Conservation (phyloP, 2,888 invertebrate species). For the Stenotaenia linearis region DNA sequence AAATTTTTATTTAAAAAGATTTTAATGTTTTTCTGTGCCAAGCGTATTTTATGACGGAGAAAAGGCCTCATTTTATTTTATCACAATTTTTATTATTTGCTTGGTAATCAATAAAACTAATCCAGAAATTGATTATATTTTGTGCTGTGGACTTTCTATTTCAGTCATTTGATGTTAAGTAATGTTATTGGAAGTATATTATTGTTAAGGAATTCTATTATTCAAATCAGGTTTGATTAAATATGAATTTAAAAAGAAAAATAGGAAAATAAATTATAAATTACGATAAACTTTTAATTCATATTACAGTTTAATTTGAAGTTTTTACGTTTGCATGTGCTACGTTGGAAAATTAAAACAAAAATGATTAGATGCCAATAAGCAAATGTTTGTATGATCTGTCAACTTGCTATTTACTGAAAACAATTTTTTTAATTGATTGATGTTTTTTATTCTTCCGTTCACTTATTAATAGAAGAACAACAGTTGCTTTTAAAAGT, state of each 20-base stretch:
- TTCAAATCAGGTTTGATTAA: not conserved
- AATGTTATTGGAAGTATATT: not conserved
- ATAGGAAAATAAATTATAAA: too few relatives aligned
- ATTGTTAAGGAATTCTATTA: not conserved
- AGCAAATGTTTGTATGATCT: not conserved
- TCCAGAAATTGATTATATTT: not conserved
- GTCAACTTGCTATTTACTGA: not conserved
- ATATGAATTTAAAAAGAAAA: too few relatives aligned
- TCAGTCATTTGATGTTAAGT: not conserved
- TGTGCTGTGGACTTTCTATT: not conserved
- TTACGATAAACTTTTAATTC: not conserved
- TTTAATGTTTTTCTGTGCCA: too few relatives aligned
- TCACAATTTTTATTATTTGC: not conserved
- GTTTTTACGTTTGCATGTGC: not conserved
- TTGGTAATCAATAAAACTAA: not conserved
- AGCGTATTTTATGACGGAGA: too few relatives aligned
- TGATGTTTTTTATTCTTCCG: not conserved
- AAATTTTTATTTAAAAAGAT: not conserved
- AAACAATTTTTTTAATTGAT: not conserved
- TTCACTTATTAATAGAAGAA: not conserved
- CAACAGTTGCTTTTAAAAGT: not conserved
- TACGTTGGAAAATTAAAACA: not conserved
- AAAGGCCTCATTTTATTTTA: not conserved
- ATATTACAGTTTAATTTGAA: not conserved
- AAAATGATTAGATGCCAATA: not conserved